Conservation (phyloP, 37 sponge, comb jelly and placozoan genomes). For the Bolinopsis microptera region DNA sequence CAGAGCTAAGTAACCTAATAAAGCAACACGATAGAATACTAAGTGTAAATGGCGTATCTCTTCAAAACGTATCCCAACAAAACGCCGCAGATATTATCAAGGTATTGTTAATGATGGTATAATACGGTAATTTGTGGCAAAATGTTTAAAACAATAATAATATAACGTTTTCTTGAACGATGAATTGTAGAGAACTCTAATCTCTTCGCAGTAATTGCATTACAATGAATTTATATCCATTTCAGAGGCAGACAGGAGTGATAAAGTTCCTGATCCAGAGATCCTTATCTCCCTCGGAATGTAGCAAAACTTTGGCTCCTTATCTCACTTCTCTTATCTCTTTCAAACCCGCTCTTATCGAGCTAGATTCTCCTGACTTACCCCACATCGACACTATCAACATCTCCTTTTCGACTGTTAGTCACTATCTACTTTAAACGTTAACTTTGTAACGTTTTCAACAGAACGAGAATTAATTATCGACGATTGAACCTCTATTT, state of each 20-base stretch:
- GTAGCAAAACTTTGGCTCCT: conserved; percentile 17
- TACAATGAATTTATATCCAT: too few species aligned
- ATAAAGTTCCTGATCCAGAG: conserved; percentile 46
- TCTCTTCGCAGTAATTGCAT: too few species aligned
- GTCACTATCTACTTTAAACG: too few species aligned
- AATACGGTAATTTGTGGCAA: too few species aligned
- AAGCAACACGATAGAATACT: conserved; percentile 37
- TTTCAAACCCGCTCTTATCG: conserved; percentile 53
- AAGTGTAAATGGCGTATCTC: conserved; percentile 11
- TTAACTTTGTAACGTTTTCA: too few species aligned
- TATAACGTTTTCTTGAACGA: too few species aligned
- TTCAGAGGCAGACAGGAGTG: conserved; percentile 32
- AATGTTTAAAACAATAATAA: too few species aligned
- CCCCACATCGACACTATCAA: neutral
- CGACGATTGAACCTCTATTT: too few species aligned
- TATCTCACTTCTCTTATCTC: conserved; percentile 49
- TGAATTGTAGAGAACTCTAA: too few species aligned
- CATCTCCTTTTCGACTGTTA: conserved; percentile 17
- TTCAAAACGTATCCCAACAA: conserved; percentile 45
- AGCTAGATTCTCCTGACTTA: conserved; percentile 10
- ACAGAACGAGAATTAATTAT: too few species aligned
- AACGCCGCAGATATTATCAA: conserved; percentile 63
- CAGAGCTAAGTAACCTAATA: conserved; percentile 1
- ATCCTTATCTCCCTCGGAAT: conserved; percentile 15
- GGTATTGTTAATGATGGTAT: too few species aligned